Base-by-base conservation (phyloP, 2,797 vertebrate species). In the Sebastiscus albofasciatus region DNA sequence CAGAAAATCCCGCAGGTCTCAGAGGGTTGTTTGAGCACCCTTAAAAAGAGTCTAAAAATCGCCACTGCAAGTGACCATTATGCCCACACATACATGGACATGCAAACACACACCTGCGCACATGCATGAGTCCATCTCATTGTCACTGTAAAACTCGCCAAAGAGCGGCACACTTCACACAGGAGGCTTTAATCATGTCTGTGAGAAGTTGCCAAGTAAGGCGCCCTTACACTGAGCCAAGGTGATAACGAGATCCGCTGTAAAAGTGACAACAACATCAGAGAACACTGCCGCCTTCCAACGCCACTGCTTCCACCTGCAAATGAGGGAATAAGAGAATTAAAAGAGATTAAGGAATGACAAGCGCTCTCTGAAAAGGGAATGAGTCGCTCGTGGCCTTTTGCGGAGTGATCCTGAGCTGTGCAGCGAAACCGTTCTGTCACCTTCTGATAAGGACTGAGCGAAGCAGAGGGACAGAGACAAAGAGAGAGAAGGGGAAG, bases 261-360 rank as follows among this genome's bases (percentile, higher is more conserved):
- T 75, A 33, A 77, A 88, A 82, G 69, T 52, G 70, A 85, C 76
- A 84, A 84, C 80, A 81, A 77, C 74, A 84, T 75, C 87, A 83
- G 82, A 72, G 79, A 77, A 59, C 10, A 29, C 46, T 14, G 62
- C 39, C 29, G 33, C 80, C 66, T 81, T 72, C 75, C 24, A 77
- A 52, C 20, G n/a, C 72, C 74, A 56, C 60, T 3, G 68, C 80
- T 49, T 81, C 73, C 73, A 83, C 89, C 82, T 85, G 80, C 55
- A 89, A 86, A 89, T 59, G 72, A 86, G 66, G 59, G 46, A 92
- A 78, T 11, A 82, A 75, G 54, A 86, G 74, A 89, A 87, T 89
- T 89, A 89, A 85, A 86, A 85, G 75, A 87, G 84, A 90, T 90
- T 90, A 90, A 72, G 65, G 62, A 82, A 83, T 75, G 79, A 89